Evolutionary conservation across 2,113 vertebrate species (phyloP), one percentile per base, ranked within the genome.

Genomic region (Agapornis roseicollis): DNA sequence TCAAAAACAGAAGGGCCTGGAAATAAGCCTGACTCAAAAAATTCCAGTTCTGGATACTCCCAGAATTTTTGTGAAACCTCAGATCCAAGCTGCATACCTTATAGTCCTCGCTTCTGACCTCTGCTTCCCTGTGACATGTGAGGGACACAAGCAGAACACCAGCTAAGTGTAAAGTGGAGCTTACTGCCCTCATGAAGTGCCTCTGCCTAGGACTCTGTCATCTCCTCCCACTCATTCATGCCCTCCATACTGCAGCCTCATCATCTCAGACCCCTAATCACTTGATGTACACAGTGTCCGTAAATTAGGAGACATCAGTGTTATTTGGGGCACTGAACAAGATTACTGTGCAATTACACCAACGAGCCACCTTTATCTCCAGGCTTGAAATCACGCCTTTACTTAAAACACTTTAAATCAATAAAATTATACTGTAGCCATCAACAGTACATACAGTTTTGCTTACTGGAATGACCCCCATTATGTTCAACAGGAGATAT

Each of bases 401-500:
- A 81, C 78, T 95, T 94, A 93, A 94, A 96, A 71, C 95, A 93
- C 92, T 96, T 95, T 96, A 97, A 97, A 96, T 96, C 96, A 94
- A 93, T 95, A 89, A 94, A 96, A 96, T 96, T 95, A 95, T 85
- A 96, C 94, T 35, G 41, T 93, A 94, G 77, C 89, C 74, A 66
- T 69, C 86, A 23, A 39, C 73, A 96, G 88, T 39, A 53, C 96
- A 96, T 52, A 97, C 94, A 97, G 77, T 96, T 97, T 97, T 97
- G 94, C 92, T 96, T 97, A 81, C 94, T 88, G 50, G 80, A 87
- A 85, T 96, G 94, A 97, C 89, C 92, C 81, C 47, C 87, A 90
- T 95, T 96, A 94, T 76, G 60, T 91, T 96, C 90, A 94, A 94
- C 61, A 2, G 52, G 89, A 90, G 58, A 87, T 87, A 64, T 56